These are phyloP conservation scores for Teleiodes luculella DNA, from an alignment of 2,888 invertebrate genomes.

Conservation along the genomic window DNA sequence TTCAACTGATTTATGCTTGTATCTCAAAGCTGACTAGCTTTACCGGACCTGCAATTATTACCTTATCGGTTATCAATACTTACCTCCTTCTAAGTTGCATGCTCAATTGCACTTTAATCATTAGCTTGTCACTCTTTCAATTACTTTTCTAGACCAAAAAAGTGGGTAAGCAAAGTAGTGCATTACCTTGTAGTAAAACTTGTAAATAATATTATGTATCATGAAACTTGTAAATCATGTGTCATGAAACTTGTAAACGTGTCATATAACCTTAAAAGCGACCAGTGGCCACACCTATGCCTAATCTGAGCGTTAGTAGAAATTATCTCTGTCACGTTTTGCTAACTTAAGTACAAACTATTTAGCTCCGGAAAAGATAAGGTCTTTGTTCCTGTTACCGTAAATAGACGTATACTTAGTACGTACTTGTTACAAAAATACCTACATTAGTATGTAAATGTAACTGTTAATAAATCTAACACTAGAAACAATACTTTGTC, in stretches of 20 bases:
- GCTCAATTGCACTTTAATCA: background rate
- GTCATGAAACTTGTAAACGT: conserved; percentile 10
- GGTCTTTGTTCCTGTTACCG: conserved; percentile 41
- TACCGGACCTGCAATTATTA: too few relatives aligned
- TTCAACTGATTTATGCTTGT: too few relatives aligned
- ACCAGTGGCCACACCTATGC: conserved; percentile 45
- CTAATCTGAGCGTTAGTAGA: conserved; percentile 38
- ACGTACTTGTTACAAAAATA: too few relatives aligned
- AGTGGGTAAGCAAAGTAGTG: background rate
- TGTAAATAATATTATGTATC: conserved; percentile 6
- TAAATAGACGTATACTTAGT: background rate
- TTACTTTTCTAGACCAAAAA: conserved; percentile 6
- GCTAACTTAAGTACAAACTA: conserved; percentile 48
- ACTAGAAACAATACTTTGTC: too few relatives aligned
- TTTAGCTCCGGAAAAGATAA: conserved; percentile 60
- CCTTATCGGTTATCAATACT: too few relatives aligned
- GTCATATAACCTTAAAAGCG: conserved; percentile 27
- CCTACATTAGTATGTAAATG: too few relatives aligned
- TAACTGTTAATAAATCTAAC: too few relatives aligned
- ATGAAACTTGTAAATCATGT: conserved; percentile 10
- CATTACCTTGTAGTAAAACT: background rate
- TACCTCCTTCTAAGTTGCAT: background rate
- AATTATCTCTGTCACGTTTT: conserved; percentile 60
- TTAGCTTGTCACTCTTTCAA: background rate
- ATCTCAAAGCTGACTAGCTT: too few relatives aligned